Evolutionary conservation across 2,888 invertebrate genomes (phyloP).

Genomic region (Lithophane leautieri): DNA sequence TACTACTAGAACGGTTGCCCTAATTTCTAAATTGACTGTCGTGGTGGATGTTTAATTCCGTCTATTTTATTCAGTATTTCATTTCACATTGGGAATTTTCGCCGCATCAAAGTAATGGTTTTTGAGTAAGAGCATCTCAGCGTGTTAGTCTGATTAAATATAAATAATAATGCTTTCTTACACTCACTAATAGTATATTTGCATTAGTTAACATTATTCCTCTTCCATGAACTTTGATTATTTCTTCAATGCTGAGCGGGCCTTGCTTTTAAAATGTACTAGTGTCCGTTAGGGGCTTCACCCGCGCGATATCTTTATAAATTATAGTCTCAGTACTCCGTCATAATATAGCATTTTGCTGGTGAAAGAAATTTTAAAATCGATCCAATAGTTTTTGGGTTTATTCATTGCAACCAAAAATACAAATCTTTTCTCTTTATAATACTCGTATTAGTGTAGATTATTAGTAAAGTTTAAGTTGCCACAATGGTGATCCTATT

Average conservation of each 20-base stretch:
- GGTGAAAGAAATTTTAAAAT: too few relatives aligned
- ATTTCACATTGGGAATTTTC: constrained; percentile 25
- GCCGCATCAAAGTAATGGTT: background rate
- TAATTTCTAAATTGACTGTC: constrained; percentile 55
- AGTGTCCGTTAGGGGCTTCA: too few relatives aligned
- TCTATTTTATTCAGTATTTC: constrained; percentile 53
- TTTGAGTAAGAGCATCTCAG: background rate
- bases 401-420: too few relatives aligned
- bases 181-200: background rate
- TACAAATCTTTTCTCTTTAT: too few relatives aligned
- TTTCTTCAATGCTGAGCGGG: background rate
- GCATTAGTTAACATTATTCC: background rate
- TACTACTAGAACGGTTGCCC: constrained; percentile 37
- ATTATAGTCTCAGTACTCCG: too few relatives aligned
- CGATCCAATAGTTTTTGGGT: too few relatives aligned
- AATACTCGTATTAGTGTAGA: too few relatives aligned
- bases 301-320: too few relatives aligned
- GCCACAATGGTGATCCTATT: too few relatives aligned
- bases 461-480: too few relatives aligned
- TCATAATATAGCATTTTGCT: too few relatives aligned
- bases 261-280: too few relatives aligned
- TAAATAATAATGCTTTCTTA: background rate
- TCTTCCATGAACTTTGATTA: background rate
- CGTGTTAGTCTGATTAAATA: background rate
- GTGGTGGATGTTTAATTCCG: constrained; percentile 43